A percentile compares a stretch with the other conserved stretches of the same genome.
Evolutionary conservation across 2,113 vertebrate species (phyloP).

Genomic region (Enhydra lutris): DNA sequence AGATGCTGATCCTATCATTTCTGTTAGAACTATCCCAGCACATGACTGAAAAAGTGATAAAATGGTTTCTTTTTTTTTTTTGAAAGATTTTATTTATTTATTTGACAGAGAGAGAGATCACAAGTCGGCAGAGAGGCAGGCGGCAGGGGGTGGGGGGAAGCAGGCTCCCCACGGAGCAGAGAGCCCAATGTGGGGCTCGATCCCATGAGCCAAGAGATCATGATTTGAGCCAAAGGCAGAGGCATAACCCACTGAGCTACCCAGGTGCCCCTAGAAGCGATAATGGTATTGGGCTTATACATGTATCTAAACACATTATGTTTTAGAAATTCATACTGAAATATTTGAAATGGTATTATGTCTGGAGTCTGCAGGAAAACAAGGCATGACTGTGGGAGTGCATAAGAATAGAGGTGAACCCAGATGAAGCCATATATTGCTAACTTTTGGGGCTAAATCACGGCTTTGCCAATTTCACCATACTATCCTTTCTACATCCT

Average conservation of each 20-base stretch:
- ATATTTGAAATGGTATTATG: background rate
- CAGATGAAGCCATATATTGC: background rate
- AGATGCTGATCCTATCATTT: background rate
- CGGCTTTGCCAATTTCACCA: background rate
- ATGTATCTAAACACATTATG: background rate
- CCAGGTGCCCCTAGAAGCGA: background rate
- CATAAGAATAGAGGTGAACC: background rate
- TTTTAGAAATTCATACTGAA: background rate
- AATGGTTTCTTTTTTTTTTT: background rate
- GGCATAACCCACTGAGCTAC: background rate
- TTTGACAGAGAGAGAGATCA: too few species aligned
- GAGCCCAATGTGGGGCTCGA: rapidly evolving
- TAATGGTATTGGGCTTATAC: background rate
- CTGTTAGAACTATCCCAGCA: background rate
- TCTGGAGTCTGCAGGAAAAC: background rate
- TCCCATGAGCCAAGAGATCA: background rate
- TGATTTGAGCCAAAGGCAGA: background rate
- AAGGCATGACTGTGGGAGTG: background rate
- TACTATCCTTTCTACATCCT: background rate
- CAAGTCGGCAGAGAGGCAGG: too few species aligned
- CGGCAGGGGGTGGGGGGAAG: background rate
- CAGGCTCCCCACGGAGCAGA: background rate
- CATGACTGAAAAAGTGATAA: background rate
- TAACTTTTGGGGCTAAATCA: background rate
- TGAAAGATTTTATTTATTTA: too few species aligned